These are phyloP conservation scores for Xylota segnis DNA, from an alignment of 2,888 invertebrate genomes.

Conservation along the genomic window DNA sequence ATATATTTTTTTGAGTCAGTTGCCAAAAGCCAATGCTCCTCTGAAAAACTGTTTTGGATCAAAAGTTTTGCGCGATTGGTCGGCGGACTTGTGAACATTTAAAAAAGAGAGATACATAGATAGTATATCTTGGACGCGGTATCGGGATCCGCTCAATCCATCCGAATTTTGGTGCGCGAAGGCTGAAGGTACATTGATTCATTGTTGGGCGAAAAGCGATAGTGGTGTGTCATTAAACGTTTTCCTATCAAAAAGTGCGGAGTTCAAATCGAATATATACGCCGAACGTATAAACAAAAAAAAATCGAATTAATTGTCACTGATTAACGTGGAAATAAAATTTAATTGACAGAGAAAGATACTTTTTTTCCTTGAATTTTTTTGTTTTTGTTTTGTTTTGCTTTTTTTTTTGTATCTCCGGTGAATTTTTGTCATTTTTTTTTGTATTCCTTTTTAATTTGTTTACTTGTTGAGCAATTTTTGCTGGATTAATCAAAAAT, in stretches of 20 bases:
- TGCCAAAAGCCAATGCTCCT: conserved; percentile 61
- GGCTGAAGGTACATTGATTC: conserved; percentile 57
- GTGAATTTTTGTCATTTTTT: conserved; percentile 30
- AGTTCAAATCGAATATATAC: conserved; percentile 64
- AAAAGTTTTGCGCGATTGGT: conserved; percentile 61
- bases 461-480: conserved; percentile 28
- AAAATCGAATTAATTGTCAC: conserved; percentile 58
- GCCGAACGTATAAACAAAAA: conserved; percentile 47
- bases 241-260: conserved; percentile 71
- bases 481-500: conserved; percentile 74
- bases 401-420: conserved; percentile 34
- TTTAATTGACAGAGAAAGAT: conserved; percentile 58
- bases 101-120: conserved; percentile 19
- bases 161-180: conserved; percentile 53
- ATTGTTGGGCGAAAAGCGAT: conserved; percentile 63
- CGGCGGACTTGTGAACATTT: background rate
- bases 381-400: conserved; percentile 43
- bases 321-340: conserved; percentile 69
- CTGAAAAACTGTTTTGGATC: conserved; percentile 59
- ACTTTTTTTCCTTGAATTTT: conserved; percentile 16
- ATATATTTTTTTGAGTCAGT: conserved; percentile 31
- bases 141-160: conserved; percentile 67
- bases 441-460: conserved; percentile 35
- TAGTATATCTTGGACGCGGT: conserved; percentile 23
- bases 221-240: conserved; percentile 73